These are phyloP conservation scores for Saguinus imperator DNA, from an alignment of 2,113 vertebrate species.

Conservation along the genomic window DNA sequence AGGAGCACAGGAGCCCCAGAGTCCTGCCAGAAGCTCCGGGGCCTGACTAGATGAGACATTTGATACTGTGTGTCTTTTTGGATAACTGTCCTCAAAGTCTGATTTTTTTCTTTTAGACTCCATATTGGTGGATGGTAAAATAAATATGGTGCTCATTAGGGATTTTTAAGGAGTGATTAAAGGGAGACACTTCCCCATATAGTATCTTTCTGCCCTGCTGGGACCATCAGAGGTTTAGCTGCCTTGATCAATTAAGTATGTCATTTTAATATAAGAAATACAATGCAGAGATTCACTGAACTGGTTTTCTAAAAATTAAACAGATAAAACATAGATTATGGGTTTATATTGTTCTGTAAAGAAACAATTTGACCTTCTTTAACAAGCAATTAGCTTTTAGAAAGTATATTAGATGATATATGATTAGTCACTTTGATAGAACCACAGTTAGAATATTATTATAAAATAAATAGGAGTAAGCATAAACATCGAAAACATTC, in stretches of 20 bases:
- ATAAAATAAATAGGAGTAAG: background rate
- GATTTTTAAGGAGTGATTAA: background rate
- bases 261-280: constrained; percentile 25
- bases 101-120: background rate
- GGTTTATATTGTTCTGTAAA: background rate
- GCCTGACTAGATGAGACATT: background rate
- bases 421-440: background rate
- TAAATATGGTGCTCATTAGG: background rate
- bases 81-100: background rate
- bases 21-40: background rate
- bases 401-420: background rate
- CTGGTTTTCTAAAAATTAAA: background rate
- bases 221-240: background rate
- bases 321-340: background rate
- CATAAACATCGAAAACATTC: background rate
- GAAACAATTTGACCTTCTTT: background rate
- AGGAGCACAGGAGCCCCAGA: too few relatives aligned
- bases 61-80: background rate
- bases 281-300: background rate
- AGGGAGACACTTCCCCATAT: background rate
- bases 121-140: background rate
- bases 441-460: background rate
- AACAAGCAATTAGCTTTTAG: background rate
- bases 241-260: background rate
- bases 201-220: background rate